These are phyloP conservation scores for Dasypus novemcinctus DNA, from an alignment of 2,113 vertebrate genomes.

Conservation along the genomic window DNA sequence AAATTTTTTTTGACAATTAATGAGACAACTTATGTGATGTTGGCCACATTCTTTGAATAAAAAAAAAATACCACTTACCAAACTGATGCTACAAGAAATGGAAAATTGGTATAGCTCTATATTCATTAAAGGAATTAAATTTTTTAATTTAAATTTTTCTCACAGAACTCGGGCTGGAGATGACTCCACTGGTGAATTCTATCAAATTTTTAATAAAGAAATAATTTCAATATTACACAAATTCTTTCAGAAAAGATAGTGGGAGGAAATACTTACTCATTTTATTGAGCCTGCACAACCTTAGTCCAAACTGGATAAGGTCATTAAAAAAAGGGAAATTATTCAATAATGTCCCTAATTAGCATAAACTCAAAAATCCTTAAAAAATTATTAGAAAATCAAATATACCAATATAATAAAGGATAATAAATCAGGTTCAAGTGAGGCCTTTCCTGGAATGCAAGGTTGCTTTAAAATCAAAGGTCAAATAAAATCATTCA, in stretches of 20 bases:
- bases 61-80: not conserved
- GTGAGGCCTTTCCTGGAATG: not conserved
- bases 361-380: not conserved
- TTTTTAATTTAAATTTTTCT: not conserved
- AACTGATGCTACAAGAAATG: not conserved
- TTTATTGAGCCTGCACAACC: not conserved
- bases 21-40: not conserved
- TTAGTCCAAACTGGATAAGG: no score
- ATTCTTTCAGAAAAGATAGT: not conserved
- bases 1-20: not conserved
- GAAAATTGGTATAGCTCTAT: not conserved
- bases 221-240: no score
- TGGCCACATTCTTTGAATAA: not conserved
- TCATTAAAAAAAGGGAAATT: not conserved
- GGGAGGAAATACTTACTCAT: not conserved
- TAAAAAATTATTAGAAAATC: not conserved
- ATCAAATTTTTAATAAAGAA: not conserved
- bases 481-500: not conserved
- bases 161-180: not conserved
- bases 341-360: not conserved
- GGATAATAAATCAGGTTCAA: not conserved
- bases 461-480: not conserved
- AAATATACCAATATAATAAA: not conserved
- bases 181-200: not conserved
- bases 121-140: not conserved